Evolutionary conservation across 2,888 invertebrate species (phyloP).

Genomic region (Priapulus caudatus): DNA sequence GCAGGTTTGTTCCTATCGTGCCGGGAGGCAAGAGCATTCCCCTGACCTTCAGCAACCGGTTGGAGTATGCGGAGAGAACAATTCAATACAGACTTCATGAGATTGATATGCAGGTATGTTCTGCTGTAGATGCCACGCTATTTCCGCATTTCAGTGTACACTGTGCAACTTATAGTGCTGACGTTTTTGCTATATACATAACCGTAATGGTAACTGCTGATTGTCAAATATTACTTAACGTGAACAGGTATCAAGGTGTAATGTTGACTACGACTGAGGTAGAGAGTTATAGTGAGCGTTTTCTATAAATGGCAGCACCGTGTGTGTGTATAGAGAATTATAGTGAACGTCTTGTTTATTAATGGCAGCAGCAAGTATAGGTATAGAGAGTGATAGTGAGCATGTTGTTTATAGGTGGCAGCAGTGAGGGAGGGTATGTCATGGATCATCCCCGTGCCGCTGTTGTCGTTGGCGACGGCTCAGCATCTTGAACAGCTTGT

Average conservation of each 20-base stretch:
- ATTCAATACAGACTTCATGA: conserved; percentile 49
- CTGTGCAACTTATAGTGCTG: too few species aligned
- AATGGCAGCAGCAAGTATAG: too few species aligned
- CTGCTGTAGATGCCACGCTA: conserved; percentile 1
- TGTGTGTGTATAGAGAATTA: too few species aligned
- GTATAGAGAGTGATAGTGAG: too few species aligned
- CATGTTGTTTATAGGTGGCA: too few species aligned
- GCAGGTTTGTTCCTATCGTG: conserved; percentile 47
- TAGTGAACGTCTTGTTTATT: too few species aligned
- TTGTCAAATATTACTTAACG: too few species aligned
- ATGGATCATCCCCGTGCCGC: conserved; percentile 51
- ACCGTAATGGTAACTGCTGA: neutral
- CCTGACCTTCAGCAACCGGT: conserved; percentile 47
- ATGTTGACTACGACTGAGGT: too few species aligned
- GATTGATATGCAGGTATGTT: conserved; percentile 47
- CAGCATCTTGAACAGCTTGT: conserved; percentile 50
- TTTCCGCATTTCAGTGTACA: neutral
- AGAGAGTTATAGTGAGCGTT: too few species aligned
- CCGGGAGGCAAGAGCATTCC: conserved; percentile 50
- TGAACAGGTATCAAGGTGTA: too few species aligned
- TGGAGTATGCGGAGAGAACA: conserved; percentile 50
- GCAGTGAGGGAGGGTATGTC: conserved; percentile 52
- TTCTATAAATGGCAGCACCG: too few species aligned
- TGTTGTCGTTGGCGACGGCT: conserved; percentile 49
- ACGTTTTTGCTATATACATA: neutral